Conservation (phyloP, 1,140 invertebrate genomes). For the Macrotrachela quadricornifera region DNA sequence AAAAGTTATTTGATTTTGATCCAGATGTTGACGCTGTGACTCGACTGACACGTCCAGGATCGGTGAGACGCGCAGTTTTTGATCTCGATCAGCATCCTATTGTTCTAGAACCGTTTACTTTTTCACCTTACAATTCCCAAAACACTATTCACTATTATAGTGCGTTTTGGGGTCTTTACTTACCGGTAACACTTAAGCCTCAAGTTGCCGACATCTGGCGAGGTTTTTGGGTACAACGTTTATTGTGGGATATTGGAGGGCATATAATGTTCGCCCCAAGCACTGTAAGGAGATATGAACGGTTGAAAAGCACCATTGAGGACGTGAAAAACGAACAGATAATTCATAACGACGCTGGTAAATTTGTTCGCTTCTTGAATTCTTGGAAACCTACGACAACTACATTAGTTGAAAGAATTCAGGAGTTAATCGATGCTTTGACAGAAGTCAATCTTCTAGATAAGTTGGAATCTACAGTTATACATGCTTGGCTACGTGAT, state of each 20-base stretch:
- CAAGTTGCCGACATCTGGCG: constrained; percentile 20
- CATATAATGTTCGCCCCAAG: constrained; percentile 14
- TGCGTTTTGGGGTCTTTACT: constrained; percentile 18
- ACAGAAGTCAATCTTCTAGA: constrained; percentile 10
- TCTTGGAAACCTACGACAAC: constrained; percentile 12
- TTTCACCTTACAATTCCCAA: constrained; percentile 19
- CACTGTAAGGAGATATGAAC: constrained; percentile 12
- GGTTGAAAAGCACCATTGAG: constrained; percentile 11
- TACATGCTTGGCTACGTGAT: constrained; percentile 13
- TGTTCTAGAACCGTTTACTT: too few species aligned
- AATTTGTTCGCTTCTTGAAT: constrained; percentile 11
- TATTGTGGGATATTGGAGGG: constrained; percentile 16
- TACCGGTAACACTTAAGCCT: constrained; percentile 16
- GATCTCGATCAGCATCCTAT: constrained; percentile 12
- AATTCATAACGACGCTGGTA: constrained; percentile 12
- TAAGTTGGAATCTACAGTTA: constrained; percentile 9
- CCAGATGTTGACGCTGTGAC: constrained; percentile 25
- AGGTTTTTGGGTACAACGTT: constrained; percentile 18
- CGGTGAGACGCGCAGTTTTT: constrained; percentile 11
- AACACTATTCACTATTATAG: constrained; percentile 18
- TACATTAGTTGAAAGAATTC: constrained; percentile 12
- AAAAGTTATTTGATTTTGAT: constrained; percentile 20
- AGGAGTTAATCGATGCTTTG: constrained; percentile 10
- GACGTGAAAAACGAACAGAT: constrained; percentile 13
- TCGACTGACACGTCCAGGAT: constrained; percentile 11